A percentile compares a stretch with the other conserved stretches of the same genome.
phyloP scores from a whole-genome alignment of 2,113 vertebrate species.

The Hippocampus comes region DNA sequence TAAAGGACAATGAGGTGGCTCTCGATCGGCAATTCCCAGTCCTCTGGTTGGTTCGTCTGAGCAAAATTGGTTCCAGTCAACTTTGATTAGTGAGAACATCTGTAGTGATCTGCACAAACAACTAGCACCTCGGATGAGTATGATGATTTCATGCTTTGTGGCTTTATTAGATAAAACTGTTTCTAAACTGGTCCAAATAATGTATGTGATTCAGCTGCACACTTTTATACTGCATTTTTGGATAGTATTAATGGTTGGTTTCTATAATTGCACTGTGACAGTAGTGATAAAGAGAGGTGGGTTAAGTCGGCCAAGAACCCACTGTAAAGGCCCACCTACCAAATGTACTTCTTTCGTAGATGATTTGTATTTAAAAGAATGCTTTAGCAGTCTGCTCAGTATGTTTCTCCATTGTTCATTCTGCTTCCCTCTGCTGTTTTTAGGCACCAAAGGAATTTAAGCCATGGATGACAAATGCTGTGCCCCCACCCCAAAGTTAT shows the following conservation, averaged over 20 bases:
- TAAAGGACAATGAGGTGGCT: too few relatives aligned
- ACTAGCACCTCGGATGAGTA: too few relatives aligned
- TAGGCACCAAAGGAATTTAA: conserved; percentile 88
- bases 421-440: background rate
- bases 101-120: too few relatives aligned
- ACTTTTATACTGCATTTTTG: background rate
- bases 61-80: too few relatives aligned
- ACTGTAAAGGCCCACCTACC: background rate
- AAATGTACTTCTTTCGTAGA: background rate
- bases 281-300: background rate
- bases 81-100: too few relatives aligned
- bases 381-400: background rate
- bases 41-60: too few relatives aligned
- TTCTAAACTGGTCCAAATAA: background rate
- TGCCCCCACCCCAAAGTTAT: conserved; percentile 86
- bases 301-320: background rate
- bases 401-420: background rate
- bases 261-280: background rate
- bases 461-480: conserved; percentile 85
- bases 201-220: background rate
- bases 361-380: background rate
- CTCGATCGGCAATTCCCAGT: too few relatives aligned
- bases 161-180: background rate
- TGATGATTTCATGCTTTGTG: too few relatives aligned
- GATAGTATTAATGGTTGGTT: background rate